Evolutionary conservation across 2,113 vertebrate species (phyloP), one percentile per base, ranked within the genome.

Genomic region (cat (Felis catus)): DNA sequence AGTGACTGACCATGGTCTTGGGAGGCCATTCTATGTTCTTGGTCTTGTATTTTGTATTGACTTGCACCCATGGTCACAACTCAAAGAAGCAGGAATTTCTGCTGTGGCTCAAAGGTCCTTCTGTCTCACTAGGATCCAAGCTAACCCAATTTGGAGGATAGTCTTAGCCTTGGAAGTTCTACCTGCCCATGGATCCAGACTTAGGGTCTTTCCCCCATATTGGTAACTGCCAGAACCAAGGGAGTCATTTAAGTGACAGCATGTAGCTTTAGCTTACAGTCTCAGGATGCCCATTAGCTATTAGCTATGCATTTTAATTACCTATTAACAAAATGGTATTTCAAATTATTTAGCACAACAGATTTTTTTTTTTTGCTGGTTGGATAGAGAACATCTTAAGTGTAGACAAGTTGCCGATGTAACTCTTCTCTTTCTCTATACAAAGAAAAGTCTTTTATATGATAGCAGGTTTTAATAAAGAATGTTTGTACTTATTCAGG

Each of bases 241-340:
- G 2, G 25, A 89, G 45, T 29, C 14, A 0, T 89, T 91, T 92
- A 83, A 74, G 74, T 84, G 63, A 91, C 33, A 97, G 51, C 31
- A 36, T 65, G 53, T 27, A 10, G 41, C 31, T 66, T 93, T 96
- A 91, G 68, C 55, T 82, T 95, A 33, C 85, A 58, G 83, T 81
- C 66, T 97, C 76, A 21, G 81, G 86, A 92, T 89, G 74, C 73
- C 53, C 85, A 82, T 66, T 95, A 95, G n/a, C 86, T 91, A 82
- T 66, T 95, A 95, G n/a, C 86, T 91, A 9, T 36, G 68, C 41
- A 88, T 74, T 96, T 95, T 94, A 95, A 93, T 95, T 76, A 85
- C 65, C 84, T 96, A 55, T 88, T 96, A 97, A 89, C 21, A 93
- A 97, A 94, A 93, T 65, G 10, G 10, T 65, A 94, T 97, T 95